Percentiles rank a stretch among this genome's conserved stretches.
Conservation (phyloP, 2,113 vertebrate genomes). For the Chroicocephalus ridibundus region DNA sequence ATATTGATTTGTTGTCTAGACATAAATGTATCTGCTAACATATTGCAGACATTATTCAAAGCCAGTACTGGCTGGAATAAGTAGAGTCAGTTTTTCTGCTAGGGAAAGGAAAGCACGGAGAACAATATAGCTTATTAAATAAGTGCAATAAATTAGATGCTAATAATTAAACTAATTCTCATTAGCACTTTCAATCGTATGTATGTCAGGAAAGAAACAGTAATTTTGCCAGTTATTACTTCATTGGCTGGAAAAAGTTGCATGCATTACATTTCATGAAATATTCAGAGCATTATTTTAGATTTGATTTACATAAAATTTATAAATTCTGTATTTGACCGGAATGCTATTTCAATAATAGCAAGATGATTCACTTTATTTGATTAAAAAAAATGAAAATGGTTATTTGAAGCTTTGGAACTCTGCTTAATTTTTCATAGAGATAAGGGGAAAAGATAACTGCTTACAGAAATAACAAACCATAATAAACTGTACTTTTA, state of each 20-base stretch:
- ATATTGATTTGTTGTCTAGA: conserved; percentile 90
- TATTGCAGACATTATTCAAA: conserved; percentile 80
- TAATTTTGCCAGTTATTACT: conserved; percentile 51
- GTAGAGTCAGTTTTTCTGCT: conserved; percentile 72
- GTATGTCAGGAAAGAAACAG: conserved; percentile 48
- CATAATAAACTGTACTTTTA: conserved; percentile 77
- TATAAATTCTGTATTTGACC: conserved; percentile 65
- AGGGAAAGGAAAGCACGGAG: conserved; percentile 35
- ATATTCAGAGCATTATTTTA: conserved; percentile 60
- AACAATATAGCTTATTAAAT: conserved; percentile 45
- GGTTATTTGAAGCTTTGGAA: conserved; percentile 71
- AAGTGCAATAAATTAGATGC: conserved; percentile 53
- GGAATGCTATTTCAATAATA: conserved; percentile 65
- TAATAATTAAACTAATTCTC: conserved; percentile 65
- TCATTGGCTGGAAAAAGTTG: conserved; percentile 43
- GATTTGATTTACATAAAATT: conserved; percentile 59
- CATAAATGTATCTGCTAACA: conserved; percentile 90
- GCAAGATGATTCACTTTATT: conserved; percentile 68
- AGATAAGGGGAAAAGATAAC: conserved; percentile 81
- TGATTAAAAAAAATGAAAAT: conserved; percentile 68
- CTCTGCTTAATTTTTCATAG: conserved; percentile 73
- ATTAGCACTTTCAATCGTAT: conserved; percentile 42
- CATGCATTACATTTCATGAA: conserved; percentile 51
- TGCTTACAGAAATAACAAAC: conserved; percentile 78
- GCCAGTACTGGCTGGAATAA: conserved; percentile 58